Evolutionary conservation across 2,113 vertebrate genomes (phyloP).

Genomic region (Brachirus orientalis): DNA sequence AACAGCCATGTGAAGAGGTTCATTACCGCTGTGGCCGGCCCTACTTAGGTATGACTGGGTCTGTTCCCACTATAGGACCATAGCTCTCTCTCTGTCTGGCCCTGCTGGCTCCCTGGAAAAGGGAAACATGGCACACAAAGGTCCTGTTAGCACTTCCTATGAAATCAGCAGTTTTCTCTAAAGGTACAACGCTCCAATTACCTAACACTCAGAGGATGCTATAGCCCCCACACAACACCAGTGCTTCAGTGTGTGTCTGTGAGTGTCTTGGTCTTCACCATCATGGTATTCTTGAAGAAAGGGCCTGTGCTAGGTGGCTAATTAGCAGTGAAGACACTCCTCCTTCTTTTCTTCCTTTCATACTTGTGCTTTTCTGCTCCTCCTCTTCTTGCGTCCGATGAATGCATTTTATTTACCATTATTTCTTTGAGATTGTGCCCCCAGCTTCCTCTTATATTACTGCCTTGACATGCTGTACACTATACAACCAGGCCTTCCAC

Average conservation of each 20-base stretch:
- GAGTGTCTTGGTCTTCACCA: conserved; percentile 58
- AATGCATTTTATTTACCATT: conserved; percentile 74
- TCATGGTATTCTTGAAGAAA: conserved; percentile 89
- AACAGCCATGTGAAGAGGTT: conserved; percentile 98
- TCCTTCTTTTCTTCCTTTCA: conserved; percentile 77
- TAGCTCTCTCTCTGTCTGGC: conserved; percentile 67
- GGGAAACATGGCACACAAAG: conserved; percentile 99
- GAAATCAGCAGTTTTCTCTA: conserved; percentile 99
- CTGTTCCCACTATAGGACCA: conserved; percentile 93
- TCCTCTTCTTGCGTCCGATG: conserved; percentile 76
- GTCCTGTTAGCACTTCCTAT: conserved; percentile 99
- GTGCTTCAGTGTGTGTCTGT: conserved; percentile 56
- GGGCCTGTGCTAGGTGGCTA: conserved; percentile 95
- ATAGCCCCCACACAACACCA: conserved; percentile 74
- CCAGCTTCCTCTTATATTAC: conserved; percentile 49
- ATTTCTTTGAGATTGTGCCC: conserved; percentile 52
- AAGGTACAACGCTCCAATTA: conserved; percentile 99
- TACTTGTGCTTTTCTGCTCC: conserved; percentile 61
- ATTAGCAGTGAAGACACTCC: conserved; percentile 97
- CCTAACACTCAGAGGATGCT: conserved; percentile 93
- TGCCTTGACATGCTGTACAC: conserved; percentile 51
- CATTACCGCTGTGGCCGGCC: conserved; percentile 94
- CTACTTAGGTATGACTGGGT: conserved; percentile 90
- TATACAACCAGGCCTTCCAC: conserved; percentile 47
- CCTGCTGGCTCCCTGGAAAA: conserved; percentile 96